Conservation (phyloP, 2,888 invertebrate genomes). For the Scaptomyza reducta region DNA sequence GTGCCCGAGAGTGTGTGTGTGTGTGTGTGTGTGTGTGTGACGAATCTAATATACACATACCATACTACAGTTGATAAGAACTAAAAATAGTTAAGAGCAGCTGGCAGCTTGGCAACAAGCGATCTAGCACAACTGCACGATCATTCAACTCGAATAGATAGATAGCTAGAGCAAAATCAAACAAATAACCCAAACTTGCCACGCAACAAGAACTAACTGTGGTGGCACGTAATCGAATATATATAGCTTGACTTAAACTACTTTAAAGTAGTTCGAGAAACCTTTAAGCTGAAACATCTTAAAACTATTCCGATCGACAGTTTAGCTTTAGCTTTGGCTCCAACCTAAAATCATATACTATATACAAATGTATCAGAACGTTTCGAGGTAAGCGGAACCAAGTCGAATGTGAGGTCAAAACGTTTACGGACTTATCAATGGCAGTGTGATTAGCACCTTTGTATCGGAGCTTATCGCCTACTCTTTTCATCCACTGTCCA, state of each 20-base stretch:
- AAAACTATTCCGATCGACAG: no score
- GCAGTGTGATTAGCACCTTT: conserved; percentile 16
- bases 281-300: no score
- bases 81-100: conserved; percentile 32
- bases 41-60: conserved; percentile 2
- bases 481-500: conserved; percentile 9
- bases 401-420: neutral
- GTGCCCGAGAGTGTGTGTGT: conserved; percentile 6
- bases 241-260: no score
- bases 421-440: conserved; percentile 6
- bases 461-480: conserved; percentile 10
- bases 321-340: neutral
- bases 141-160: conserved; percentile 28
- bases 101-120: conserved; percentile 33
- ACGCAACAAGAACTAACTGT: neutral
- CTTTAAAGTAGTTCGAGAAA: no score
- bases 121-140: conserved; percentile 7
- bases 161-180: conserved; percentile 18
- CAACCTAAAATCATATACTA: neutral
- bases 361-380: neutral
- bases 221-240: no score
- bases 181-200: neutral
- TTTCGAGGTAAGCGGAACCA: neutral
- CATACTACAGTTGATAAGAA: conserved; percentile 33
- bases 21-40: conserved; percentile 18